A percentile compares a stretch with the other conserved stretches of the same genome.
These are phyloP conservation scores for Spodoptera exigua DNA, from an alignment of 2,888 invertebrate species.

Conservation along the genomic window DNA sequence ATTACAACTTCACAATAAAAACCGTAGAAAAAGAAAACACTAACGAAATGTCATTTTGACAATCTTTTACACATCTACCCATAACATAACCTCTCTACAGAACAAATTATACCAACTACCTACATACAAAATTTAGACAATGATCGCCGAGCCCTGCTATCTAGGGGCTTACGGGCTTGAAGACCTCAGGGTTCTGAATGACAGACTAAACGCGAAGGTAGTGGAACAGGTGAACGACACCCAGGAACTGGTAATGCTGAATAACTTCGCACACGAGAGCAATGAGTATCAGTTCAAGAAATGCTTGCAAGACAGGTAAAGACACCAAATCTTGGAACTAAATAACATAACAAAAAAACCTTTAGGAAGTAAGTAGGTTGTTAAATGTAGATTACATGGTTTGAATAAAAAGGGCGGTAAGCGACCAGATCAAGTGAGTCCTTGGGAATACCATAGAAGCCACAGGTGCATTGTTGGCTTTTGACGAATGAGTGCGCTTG, in stretches of 20 bases:
- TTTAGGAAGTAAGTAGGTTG: too few species aligned
- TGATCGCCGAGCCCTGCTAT: constrained; percentile 69
- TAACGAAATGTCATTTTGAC: constrained; percentile 16
- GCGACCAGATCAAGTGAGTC: too few species aligned
- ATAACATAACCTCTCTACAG: constrained; percentile 39
- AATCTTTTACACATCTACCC: constrained; percentile 4
- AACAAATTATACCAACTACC: constrained; percentile 3
- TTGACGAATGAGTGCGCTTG: too few species aligned
- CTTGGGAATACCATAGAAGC: too few species aligned
- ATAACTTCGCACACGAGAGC: constrained; percentile 75
- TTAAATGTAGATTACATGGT: too few species aligned
- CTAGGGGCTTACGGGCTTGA: constrained; percentile 67
- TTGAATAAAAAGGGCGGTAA: too few species aligned
- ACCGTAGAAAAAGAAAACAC: neutral
- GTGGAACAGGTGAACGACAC: constrained; percentile 76
- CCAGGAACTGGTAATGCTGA: constrained; percentile 79
- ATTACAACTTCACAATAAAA: neutral
- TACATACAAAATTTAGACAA: constrained; percentile 50
- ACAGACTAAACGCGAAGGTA: constrained; percentile 73
- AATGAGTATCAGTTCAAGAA: constrained; percentile 77
- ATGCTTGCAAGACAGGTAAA: constrained; percentile 74
- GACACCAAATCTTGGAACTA: too few species aligned
- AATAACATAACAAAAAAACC: too few species aligned
- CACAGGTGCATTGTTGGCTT: too few species aligned
- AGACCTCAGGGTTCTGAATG: constrained; percentile 65